These are phyloP conservation scores for Chunga burmeisteri DNA, from an alignment of 2,113 vertebrate genomes.

Conservation along the genomic window DNA sequence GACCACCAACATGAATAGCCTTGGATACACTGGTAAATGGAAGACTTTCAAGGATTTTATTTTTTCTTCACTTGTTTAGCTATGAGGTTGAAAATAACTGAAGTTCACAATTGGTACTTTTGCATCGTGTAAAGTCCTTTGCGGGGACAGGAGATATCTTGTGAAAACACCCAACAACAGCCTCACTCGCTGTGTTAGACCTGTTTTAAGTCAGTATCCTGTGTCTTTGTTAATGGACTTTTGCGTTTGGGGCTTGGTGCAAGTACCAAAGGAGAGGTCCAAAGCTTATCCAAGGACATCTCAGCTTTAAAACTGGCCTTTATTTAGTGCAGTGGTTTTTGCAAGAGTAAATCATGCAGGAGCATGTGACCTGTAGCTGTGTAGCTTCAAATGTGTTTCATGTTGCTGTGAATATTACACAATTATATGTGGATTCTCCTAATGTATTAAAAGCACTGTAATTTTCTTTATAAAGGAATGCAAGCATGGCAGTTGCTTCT, in stretches of 20 bases:
- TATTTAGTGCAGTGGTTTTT: background rate
- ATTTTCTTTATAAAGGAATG: slow-evolving; percentile 27
- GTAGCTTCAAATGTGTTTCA: background rate
- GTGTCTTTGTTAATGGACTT: background rate
- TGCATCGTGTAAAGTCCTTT: background rate
- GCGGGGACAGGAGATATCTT: background rate
- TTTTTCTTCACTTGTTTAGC: background rate
- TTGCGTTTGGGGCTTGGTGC: background rate
- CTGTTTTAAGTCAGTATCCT: background rate
- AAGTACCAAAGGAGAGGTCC: background rate
- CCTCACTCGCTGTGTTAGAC: background rate
- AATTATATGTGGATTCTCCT: background rate
- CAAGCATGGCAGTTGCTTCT: background rate
- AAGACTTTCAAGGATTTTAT: background rate
- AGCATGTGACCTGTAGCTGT: background rate
- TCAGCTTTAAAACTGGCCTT: background rate
- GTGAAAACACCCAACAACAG: background rate
- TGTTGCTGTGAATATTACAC: background rate
- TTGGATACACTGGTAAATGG: background rate
- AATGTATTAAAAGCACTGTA: background rate
- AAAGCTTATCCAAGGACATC: background rate
- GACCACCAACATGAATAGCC: background rate
- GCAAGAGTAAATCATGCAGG: background rate
- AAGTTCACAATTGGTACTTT: background rate
- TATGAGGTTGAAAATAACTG: background rate